Conservation (phyloP, 2,888 invertebrate species). For the Fabriciana adippe region DNA sequence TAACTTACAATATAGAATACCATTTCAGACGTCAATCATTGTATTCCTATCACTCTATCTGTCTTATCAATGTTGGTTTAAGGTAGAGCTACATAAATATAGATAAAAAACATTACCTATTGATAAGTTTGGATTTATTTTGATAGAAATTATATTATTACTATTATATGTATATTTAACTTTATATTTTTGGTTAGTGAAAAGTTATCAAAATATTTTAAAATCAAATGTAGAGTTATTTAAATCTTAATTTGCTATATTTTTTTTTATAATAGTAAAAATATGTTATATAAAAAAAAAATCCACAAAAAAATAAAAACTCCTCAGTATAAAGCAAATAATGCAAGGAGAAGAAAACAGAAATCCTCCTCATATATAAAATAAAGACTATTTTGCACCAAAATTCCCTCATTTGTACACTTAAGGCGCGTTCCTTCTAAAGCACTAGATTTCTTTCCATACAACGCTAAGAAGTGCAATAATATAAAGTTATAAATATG, state of each 20-base stretch:
- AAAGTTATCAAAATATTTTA: too few relatives aligned
- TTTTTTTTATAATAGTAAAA: neutral
- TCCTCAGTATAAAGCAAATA: neutral
- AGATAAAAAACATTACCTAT: too few relatives aligned
- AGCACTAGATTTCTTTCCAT: neutral
- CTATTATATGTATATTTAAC: too few relatives aligned
- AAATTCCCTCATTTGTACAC: slow-evolving; percentile 22
- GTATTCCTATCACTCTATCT: too few relatives aligned
- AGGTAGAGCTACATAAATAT: too few relatives aligned
- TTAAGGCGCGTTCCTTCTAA: slow-evolving; percentile 16
- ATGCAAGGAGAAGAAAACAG: neutral
- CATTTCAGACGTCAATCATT: too few relatives aligned
- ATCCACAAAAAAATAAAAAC: neutral
- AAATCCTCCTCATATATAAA: slow-evolving; percentile 6
- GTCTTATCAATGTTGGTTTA: too few relatives aligned
- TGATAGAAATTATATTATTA: too few relatives aligned
- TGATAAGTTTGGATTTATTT: too few relatives aligned
- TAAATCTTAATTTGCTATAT: neutral
- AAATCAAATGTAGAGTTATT: too few relatives aligned
- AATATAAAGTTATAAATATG: neutral
- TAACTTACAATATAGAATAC: too few relatives aligned
- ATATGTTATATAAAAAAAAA: neutral
- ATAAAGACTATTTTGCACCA: slow-evolving; percentile 22
- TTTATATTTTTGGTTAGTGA: too few relatives aligned
- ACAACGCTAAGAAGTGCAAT: neutral